Percentiles rank a stretch among this genome's conserved stretches.
Evolutionary conservation across 2,797 vertebrate species (phyloP).

Genomic region (Scolopax bukidnonensis): DNA sequence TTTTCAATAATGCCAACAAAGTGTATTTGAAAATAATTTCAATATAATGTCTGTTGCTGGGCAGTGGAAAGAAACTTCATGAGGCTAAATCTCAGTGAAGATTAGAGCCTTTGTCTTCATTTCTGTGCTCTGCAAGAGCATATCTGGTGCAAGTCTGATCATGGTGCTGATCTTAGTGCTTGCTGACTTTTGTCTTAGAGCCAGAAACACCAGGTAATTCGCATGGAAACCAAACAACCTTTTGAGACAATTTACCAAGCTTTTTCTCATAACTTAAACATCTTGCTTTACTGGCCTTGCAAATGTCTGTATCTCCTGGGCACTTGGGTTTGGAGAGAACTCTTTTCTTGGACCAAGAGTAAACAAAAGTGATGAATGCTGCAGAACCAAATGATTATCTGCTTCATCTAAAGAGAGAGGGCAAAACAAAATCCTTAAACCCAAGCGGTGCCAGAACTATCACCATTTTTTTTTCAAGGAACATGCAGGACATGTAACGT

Average conservation of each 20-base stretch:
- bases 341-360: neutral
- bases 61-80: neutral
- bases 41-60: accelerated
- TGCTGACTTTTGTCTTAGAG: neutral
- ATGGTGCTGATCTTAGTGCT: neutral
- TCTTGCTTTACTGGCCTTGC: neutral
- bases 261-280: neutral
- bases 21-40: neutral
- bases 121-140: neutral
- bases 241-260: neutral
- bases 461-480: neutral
- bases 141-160: neutral
- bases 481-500: neutral
- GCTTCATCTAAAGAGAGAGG: neutral
- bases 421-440: neutral
- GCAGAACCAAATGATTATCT: neutral
- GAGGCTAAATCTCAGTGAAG: neutral
- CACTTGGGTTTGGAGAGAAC: neutral
- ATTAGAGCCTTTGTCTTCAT: neutral
- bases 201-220: neutral
- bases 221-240: neutral
- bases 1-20: neutral
- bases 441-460: neutral
- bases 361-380: neutral
- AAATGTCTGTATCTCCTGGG: neutral